phyloP scores from a whole-genome alignment of 2,888 invertebrate species.

The Noctua comes region DNA sequence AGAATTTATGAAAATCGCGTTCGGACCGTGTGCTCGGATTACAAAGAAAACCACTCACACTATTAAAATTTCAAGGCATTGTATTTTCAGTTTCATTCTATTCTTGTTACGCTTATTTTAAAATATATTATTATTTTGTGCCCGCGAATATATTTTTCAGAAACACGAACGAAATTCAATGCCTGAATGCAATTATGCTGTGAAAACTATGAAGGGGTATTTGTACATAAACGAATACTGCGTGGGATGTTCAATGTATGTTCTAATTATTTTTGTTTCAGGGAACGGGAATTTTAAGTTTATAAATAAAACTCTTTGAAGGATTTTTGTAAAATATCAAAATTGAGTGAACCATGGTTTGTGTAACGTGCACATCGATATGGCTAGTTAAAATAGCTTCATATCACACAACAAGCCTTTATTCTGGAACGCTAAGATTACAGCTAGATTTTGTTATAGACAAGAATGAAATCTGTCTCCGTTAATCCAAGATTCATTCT shows the following conservation, averaged over 20 bases:
- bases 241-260: not conserved
- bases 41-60: slow-evolving; percentile 71
- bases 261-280: slow-evolving; percentile 1
- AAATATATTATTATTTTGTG: slow-evolving; percentile 16
- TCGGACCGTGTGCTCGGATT: slow-evolving; percentile 49
- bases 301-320: not conserved
- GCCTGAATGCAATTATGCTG: slow-evolving; percentile 30
- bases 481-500: not conserved
- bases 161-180: slow-evolving; percentile 14
- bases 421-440: not conserved
- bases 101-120: slow-evolving; percentile 30
- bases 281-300: not conserved
- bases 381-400: not conserved
- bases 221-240: slow-evolving; percentile 12
- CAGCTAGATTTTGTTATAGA: not conserved
- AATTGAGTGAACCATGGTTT: too few relatives aligned
- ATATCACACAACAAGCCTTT: not conserved
- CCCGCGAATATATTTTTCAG: slow-evolving; percentile 19
- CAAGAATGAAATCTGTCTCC: slow-evolving; percentile 4
- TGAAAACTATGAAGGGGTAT: slow-evolving; percentile 37
- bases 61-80: slow-evolving; percentile 63
- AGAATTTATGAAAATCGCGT: slow-evolving; percentile 26
- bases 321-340: not conserved
- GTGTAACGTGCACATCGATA: not conserved
- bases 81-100: slow-evolving; percentile 11